Evolutionary conservation across 1,140 invertebrate species (phyloP).

Genomic region (Nasonia giraulti): DNA sequence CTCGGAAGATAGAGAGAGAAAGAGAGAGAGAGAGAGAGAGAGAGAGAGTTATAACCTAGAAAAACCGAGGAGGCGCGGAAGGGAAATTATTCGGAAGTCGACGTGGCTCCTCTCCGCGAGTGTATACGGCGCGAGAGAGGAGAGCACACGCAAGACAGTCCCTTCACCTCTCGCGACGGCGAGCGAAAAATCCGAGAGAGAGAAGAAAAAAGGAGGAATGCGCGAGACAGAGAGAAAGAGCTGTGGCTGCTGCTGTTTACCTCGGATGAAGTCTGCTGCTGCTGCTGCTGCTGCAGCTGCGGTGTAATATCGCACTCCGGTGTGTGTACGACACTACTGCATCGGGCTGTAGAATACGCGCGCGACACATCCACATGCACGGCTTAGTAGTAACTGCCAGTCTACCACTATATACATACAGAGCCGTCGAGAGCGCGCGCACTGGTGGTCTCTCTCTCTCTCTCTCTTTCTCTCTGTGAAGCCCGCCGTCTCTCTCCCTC

Average conservation of each 20-base stretch:
- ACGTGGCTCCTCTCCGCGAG: background rate
- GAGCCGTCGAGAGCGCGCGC: background rate
- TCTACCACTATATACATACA: background rate
- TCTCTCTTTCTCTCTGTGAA: too few relatives aligned
- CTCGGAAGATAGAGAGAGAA: background rate
- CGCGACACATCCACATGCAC: slow-evolving; percentile 12
- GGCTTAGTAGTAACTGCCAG: slow-evolving; percentile 2
- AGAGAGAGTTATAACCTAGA: slow-evolving; percentile 30
- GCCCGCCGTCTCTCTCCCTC: background rate
- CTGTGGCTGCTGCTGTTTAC: slow-evolving; percentile 2
- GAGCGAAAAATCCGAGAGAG: background rate
- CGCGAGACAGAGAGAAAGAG: background rate
- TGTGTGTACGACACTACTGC: background rate
- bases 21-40: too few relatives aligned
- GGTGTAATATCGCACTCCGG: background rate
- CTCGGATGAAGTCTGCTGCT: background rate
- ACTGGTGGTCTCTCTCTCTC: background rate
- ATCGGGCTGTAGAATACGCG: background rate
- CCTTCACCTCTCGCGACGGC: background rate
- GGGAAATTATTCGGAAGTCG: slow-evolving; percentile 1
- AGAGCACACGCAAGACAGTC: background rate
- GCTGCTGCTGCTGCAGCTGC: background rate
- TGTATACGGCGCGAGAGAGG: background rate
- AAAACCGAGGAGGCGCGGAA: background rate
- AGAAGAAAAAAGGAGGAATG: background rate